phyloP scores from a whole-genome alignment of 2,797 vertebrate species.

The Microcaecilia unicolor region DNA sequence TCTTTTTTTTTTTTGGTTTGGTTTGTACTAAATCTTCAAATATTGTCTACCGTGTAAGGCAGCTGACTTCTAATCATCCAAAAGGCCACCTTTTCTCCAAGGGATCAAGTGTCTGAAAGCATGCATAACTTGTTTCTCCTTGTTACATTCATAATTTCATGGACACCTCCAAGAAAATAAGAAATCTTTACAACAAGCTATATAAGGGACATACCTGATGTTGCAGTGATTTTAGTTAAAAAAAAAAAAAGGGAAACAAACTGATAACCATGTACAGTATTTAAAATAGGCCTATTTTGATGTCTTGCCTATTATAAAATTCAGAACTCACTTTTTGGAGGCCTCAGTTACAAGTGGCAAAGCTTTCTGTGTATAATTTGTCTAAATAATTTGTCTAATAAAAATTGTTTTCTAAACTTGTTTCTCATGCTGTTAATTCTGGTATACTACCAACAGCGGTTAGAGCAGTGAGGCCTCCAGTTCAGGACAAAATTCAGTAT shows the following conservation, averaged over 20 bases:
- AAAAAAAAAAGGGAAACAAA: slow-evolving; percentile 45
- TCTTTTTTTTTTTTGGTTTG: no score
- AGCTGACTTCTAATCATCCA: slow-evolving; percentile 67
- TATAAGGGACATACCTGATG: slow-evolving; percentile 79
- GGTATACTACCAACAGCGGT: no score
- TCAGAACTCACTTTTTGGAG: slow-evolving; percentile 88
- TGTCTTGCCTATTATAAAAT: slow-evolving; percentile 98
- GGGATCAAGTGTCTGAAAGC: slow-evolving; percentile 84
- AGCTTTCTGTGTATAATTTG: slow-evolving; percentile 99
- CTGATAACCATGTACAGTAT: slow-evolving; percentile 93
- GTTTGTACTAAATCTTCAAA: slow-evolving; percentile 81
- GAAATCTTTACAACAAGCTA: slow-evolving; percentile 45
- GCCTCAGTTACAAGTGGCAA: slow-evolving; percentile 99
- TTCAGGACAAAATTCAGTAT: no score
- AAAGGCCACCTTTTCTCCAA: slow-evolving; percentile 77
- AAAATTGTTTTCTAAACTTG: slow-evolving; percentile 98
- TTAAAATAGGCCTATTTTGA: slow-evolving; percentile 99
- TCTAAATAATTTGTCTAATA: slow-evolving; percentile 99
- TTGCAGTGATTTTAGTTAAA: slow-evolving; percentile 85
- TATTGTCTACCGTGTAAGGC: slow-evolving; percentile 82
- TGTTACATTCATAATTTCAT: slow-evolving; percentile 87
- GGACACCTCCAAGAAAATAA: slow-evolving; percentile 51
- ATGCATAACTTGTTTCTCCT: slow-evolving; percentile 92
- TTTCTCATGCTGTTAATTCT: slow-evolving; percentile 58
- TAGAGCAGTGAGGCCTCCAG: no score